Base-by-base conservation (phyloP, 2,888 invertebrate species). In the Epistrophe eligans region DNA sequence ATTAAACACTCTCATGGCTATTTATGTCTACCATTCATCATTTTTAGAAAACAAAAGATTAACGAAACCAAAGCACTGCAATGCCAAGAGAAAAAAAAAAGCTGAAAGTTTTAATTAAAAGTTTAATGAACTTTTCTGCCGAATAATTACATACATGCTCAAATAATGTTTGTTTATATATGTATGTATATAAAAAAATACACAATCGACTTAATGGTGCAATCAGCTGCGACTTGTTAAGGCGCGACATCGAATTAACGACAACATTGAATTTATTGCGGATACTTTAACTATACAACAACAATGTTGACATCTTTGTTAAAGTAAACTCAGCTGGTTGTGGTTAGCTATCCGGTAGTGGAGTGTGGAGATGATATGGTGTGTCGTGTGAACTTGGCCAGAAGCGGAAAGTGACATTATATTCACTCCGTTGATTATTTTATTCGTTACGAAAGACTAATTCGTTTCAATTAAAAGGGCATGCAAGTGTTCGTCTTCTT, bases 161-260 rank as follows among this genome's bases (percentile, higher is more conserved):
- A 81, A 77, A 24, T 3, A 24, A 85, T 85, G 77, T 73, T 35
- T 72, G 76, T 72, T n/a, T 45, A 19, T 8, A 28, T 24, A 32
- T 32, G 32, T 32, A 6, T 32, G 32, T 32, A 32, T 32, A 32
- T 5, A 6, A 32, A 24, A 24, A 24, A 48, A 17, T 15, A 19
- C 32, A 66, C 66, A 85, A 85, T 81, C 58, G 67, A 77, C 76
- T 84, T 84, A 84, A 77, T 84, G 67, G 77, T 77, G 73, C 85
- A 85, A 67, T 82, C 82, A 85, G 82, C 73, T 85, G 48, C 38
- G 73, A 77, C 81, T 85, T 85, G 85, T 85, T 85, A 82, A 82
- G 85, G 85, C 81, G 85, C 77, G 85, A 85, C 85, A 85, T 77
- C 81, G 85, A 85, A 85, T 85, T 77, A 85, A 77, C 82, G 85